Evolutionary conservation across 1,140 invertebrate genomes (phyloP), one percentile per base, ranked within the genome.

Genomic region (Littorina saxatilis): DNA sequence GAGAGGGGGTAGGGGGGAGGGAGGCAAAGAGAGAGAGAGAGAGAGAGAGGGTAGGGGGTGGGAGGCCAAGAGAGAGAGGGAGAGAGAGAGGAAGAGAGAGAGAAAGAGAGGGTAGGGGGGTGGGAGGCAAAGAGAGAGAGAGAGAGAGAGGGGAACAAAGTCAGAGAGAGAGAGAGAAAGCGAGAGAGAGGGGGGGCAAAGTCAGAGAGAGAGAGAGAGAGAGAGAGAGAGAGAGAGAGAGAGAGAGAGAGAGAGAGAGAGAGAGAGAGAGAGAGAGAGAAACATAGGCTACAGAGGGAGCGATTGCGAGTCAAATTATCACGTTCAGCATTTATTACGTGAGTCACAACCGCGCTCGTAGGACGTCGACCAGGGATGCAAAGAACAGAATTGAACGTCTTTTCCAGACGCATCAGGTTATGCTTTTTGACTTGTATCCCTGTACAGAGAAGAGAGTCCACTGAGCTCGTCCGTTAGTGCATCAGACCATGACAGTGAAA

Each of bases 181-280:
- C 9, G 55, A 58, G 55, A 58, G 55, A 58, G 55, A 23, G 4
- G 55, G n/a, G 7, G n/a, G 55, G n/a, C 9, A 58, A 27, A 23
- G 55, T 13, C 9, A 23, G 55, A 23, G 55, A 23, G 55, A 58
- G 55, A 58, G 55, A 58, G 55, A 58, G 55, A 58, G 55, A 23
- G 55, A 11, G 23, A 23, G 55, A 58, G 55, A 58, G 55, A 58
- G 55, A 58, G 55, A 58, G 55, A 58, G 55, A 58, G 55, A 23
- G 55, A 58, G 55, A 23, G 55, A 58, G 55, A 23, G 55, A 58
- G 55, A 58, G 55, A 58, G 55, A 23, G 55, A 58, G 55, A 58
- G 55, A 58, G 55, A 58, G 55, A 27, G 55, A 27, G 55, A 27
- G 55, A 27, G 55, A 58, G 55, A 20, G n/a, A 58, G n/a, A 5